phyloP scores from a whole-genome alignment of 2,888 invertebrate species.

The Helobdella robusta region DNA sequence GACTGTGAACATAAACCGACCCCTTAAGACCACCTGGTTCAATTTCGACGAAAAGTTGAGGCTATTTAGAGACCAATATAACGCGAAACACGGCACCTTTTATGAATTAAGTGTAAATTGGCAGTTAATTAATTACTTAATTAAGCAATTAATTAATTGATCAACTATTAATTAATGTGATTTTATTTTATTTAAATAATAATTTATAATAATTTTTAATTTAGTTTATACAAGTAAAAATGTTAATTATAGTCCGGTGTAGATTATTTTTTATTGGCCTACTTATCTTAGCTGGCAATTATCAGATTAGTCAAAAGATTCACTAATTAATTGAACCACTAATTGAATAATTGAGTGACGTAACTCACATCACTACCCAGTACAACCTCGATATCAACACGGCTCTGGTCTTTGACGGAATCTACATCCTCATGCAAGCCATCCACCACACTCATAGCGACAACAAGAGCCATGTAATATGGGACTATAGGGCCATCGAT shows the following conservation, averaged over 20 bases:
- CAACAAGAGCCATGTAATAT: background rate
- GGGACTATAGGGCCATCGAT: background rate
- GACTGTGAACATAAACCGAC: slow-evolving; percentile 12
- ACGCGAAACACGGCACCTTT: background rate
- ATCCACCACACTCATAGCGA: slow-evolving; percentile 2
- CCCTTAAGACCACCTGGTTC: background rate
- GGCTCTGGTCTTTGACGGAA: slow-evolving; percentile 21
- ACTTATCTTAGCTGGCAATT: too few relatives aligned
- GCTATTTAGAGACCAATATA: slow-evolving; percentile 10
- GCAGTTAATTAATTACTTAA: too few relatives aligned
- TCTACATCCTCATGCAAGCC: slow-evolving; percentile 14
- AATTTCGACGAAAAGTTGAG: slow-evolving; percentile 8
- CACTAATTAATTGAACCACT: background rate
- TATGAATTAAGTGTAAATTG: too few relatives aligned
- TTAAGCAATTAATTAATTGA: too few relatives aligned
- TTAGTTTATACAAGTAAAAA: too few relatives aligned
- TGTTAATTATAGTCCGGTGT: too few relatives aligned
- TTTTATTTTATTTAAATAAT: too few relatives aligned
- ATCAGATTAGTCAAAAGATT: too few relatives aligned
- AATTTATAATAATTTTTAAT: too few relatives aligned
- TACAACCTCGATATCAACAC: slow-evolving; percentile 5
- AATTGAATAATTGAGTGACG: background rate
- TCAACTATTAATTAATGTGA: too few relatives aligned
- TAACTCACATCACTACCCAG: background rate
- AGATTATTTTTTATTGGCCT: too few relatives aligned